phyloP scores from a whole-genome alignment of 2,797 vertebrate species.

The Manis pentadactyla region DNA sequence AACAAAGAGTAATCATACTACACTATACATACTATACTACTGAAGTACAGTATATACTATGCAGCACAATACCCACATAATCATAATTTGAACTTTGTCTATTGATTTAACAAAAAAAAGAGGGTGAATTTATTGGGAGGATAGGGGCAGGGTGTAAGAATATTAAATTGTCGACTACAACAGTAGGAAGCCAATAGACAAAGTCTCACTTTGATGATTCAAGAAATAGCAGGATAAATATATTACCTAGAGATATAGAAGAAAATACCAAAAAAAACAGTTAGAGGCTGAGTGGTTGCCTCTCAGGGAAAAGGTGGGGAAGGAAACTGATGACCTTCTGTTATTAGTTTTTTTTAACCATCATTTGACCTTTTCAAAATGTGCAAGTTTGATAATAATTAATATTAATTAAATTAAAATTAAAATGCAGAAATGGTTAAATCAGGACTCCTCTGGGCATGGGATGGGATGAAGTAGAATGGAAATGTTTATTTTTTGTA shows the following conservation, averaged over 20 bases:
- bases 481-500: slow-evolving; percentile 11
- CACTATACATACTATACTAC: background rate
- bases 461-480: background rate
- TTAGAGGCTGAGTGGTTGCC: background rate
- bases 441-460: background rate
- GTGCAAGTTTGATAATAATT: background rate
- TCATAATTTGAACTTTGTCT: background rate
- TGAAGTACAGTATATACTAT: background rate
- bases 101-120: background rate
- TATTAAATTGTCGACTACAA: background rate
- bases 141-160: background rate
- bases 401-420: background rate
- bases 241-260: background rate
- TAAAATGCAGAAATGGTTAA: background rate
- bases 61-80: background rate
- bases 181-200: background rate
- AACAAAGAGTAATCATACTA: background rate
- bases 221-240: background rate
- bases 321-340: background rate
- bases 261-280: background rate
- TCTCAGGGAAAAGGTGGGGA: background rate
- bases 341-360: background rate
- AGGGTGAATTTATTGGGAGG: background rate
- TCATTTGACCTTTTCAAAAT: background rate
- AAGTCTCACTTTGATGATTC: background rate